phyloP scores from a whole-genome alignment of 2,888 invertebrate genomes.

The Endomychus coccineus region DNA sequence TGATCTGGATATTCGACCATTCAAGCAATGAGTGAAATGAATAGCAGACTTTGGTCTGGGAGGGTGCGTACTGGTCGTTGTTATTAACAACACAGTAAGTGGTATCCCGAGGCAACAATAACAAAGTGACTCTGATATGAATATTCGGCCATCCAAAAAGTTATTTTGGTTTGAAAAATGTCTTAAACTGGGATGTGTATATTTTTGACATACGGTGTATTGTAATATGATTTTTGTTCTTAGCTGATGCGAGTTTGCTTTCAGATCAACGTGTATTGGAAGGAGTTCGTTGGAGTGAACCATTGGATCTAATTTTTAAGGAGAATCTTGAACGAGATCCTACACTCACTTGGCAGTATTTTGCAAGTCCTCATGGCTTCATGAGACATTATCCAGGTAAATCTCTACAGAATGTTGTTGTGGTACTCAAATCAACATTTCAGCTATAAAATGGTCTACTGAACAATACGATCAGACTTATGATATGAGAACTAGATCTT shows the following conservation, averaged over 20 bases:
- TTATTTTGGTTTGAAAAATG: no score
- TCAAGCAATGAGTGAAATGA: no score
- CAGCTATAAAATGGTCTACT: slow-evolving; percentile 63
- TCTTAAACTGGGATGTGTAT: not conserved
- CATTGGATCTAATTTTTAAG: slow-evolving; percentile 80
- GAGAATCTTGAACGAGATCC: slow-evolving; percentile 79
- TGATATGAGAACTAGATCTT: slow-evolving; percentile 87
- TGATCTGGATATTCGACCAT: no score
- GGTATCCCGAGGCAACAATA: no score
- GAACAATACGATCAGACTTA: slow-evolving; percentile 59
- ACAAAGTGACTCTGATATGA: no score
- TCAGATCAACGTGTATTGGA: slow-evolving; percentile 75
- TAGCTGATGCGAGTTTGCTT: no score
- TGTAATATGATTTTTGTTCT: no score
- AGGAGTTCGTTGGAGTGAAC: slow-evolving; percentile 92
- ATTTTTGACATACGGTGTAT: no score
- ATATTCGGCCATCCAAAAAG: not conserved
- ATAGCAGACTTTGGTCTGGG: no score
- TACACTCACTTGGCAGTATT: slow-evolving; percentile 95
- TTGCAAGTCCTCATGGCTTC: slow-evolving; percentile 93
- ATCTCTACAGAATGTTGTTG: slow-evolving; percentile 3
- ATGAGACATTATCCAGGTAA: slow-evolving; percentile 92
- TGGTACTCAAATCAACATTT: not conserved
- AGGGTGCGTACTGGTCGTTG: no score
- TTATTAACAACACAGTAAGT: no score